phyloP scores from a whole-genome alignment of 2,797 vertebrate genomes.

The Squalus acanthias region DNA sequence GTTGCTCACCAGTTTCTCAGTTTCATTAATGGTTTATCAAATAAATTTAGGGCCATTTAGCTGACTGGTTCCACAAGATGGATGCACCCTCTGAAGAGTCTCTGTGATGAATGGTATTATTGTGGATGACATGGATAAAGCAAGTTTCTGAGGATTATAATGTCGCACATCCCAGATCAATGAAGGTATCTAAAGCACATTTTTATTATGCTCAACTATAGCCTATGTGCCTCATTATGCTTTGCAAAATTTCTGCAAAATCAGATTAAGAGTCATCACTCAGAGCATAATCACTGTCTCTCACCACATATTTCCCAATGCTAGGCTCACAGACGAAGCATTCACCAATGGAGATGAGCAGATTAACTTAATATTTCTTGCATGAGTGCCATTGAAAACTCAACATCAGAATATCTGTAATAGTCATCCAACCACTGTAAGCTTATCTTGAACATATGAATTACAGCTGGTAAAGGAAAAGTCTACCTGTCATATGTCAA shows the following conservation, averaged over 20 bases:
- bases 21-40: neutral
- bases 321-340: neutral
- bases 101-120: neutral
- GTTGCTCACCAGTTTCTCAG: neutral
- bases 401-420: neutral
- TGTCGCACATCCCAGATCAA: neutral
- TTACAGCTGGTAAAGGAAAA: neutral
- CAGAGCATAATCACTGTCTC: neutral
- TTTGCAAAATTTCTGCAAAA: neutral
- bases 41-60: neutral
- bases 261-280: slow-evolving; percentile 2
- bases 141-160: neutral
- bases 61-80: neutral
- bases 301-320: neutral
- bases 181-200: neutral
- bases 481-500: neutral
- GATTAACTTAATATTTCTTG: neutral
- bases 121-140: neutral
- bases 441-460: neutral
- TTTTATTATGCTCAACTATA: neutral
- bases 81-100: neutral
- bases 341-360: neutral
- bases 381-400: neutral
- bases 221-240: neutral
- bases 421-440: neutral